Evolutionary conservation across 1,140 invertebrate genomes (phyloP), one percentile per base, ranked within the genome.

Genomic region (Agrypnia vestita): DNA sequence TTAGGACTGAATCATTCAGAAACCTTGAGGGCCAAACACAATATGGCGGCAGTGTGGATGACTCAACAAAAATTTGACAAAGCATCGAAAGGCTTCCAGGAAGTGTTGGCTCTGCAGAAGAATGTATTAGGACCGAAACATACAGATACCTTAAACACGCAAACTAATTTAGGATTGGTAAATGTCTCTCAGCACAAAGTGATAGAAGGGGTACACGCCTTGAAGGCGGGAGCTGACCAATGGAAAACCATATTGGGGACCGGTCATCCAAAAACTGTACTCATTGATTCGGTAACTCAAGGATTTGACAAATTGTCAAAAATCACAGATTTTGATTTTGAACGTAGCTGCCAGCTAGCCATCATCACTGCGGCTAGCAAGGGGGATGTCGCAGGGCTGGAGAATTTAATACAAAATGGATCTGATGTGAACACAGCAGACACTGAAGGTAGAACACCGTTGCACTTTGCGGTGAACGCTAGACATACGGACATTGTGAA

Each of bases 361-460:
- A 25, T 62, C 7, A 62, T 62, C 13, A n/a, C 8, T 10, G 17
- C 59, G 9, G 19, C 59, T n/a, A 62, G 19, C 19, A 9, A 35
- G 8, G 59, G 59, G 1, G 25, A 35, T 13, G 25, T 35, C 8
- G 12, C 12, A 19, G 17, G 9, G 12, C 17, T 43, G 25, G 59
- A 62, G 25, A 35, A 25, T 25, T 35, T 62, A n/a, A 35, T 35
- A 25, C 8, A 25, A 13, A 21, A 13, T 12, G 59, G 59, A 62
- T 35, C 17, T 8, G 13, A 62, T 21, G 59, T 62, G 19, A 62
- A 62, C 25, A 62, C 59, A 11, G 59, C 59, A 62, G 59, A 62
- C 12, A 19, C 17, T 21, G 59, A 62, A 6, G 17, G 59, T 13
- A 62, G 59, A 62, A 62, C 59, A 62, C 59, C 59, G 3, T 35